Base-by-base conservation (phyloP, 2,888 invertebrate species). In the Scotopteryx bipunctaria region DNA sequence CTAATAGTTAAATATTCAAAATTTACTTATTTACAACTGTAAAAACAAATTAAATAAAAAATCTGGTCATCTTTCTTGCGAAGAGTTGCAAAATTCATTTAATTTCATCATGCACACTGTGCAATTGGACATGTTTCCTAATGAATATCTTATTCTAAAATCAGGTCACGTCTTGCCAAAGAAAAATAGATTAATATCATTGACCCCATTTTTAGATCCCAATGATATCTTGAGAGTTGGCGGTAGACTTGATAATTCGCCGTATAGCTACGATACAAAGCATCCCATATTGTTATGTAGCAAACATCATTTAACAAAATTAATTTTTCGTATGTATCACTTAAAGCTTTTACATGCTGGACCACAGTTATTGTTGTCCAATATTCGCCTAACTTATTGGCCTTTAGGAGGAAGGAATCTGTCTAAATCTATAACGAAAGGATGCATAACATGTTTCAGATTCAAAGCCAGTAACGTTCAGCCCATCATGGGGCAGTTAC, bases 241-340 rank as follows among this genome's bases (percentile, higher is more conserved):
- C 3, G 63, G 61, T 6, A 57, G 63, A 9, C 40, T 61, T 1
- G 33, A 31, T 21, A 61, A 63, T 23, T 59, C 59, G 0, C 37
- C 47, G 19, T 63, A 61, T 25, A 41, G 51, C n/a, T 59, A 50
- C 31, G 35, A 61, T 11, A 29, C 40, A 4, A 64, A 55, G 40
- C 53, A 60, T 41, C 55, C 57, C 15, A 37, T 55, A 11, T 3
- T 54, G 4, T 6, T 32, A 15, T 32, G 32, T 32, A 32, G 32
- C 32, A 32, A 32, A 15, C 21, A 21, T n/a, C n/a, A n/a, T n/a
- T n/a, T n/a, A n/a, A n/a, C n/a, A n/a, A n/a, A n/a, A n/a, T n/a
- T 49, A 9, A 17, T 54, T 25, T 49, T 49, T 36, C 14, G 31
- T 8, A 41, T 41, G 44, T 38, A 21, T 14, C 53, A 53, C 6